Conservation (phyloP, 2,888 invertebrate species). For the Tetanocera ferruginea region DNA sequence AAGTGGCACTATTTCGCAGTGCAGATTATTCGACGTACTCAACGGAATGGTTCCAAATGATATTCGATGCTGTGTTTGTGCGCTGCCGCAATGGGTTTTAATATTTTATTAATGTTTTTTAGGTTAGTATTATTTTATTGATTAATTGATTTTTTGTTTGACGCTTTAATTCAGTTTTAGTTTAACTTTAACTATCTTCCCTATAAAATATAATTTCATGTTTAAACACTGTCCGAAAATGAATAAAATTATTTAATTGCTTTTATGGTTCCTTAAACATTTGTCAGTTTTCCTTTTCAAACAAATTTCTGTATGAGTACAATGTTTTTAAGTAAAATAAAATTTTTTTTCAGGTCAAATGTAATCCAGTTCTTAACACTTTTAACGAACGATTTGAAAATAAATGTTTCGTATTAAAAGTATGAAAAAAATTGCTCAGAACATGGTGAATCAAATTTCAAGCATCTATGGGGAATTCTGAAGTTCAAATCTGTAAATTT, state of each 20-base stretch:
- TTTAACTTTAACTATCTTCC: too few relatives aligned
- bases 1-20: constrained; percentile 63
- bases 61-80: constrained; percentile 65
- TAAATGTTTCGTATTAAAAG: too few relatives aligned
- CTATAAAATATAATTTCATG: background rate
- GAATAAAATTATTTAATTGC: background rate
- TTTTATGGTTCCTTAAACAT: background rate
- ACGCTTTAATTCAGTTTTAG: constrained; percentile 4
- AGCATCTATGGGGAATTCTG: too few relatives aligned
- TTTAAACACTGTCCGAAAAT: background rate
- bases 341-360: too few relatives aligned
- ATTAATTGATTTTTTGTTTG: background rate
- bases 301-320: too few relatives aligned
- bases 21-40: constrained; percentile 66
- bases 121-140: constrained; percentile 23
- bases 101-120: constrained; percentile 38
- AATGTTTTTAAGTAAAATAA: too few relatives aligned
- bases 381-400: too few relatives aligned
- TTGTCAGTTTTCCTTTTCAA: too few relatives aligned
- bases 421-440: too few relatives aligned
- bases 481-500: too few relatives aligned
- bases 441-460: too few relatives aligned
- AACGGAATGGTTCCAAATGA: constrained; percentile 68
- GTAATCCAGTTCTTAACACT: too few relatives aligned
- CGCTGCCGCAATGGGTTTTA: constrained; percentile 58